Base-by-base conservation (phyloP, 2,888 invertebrate species). In the Ceraclea dissimilis region DNA sequence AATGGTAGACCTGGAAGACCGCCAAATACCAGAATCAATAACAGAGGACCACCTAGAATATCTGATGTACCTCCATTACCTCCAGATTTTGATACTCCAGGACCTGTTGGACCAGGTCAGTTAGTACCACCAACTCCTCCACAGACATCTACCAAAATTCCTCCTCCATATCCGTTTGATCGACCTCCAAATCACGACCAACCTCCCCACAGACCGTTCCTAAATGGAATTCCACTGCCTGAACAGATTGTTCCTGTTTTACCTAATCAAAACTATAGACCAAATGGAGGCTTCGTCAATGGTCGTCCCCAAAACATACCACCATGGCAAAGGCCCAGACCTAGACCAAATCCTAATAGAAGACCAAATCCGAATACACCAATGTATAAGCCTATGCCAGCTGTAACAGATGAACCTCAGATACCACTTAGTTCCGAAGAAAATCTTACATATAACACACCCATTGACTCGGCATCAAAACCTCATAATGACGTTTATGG, bases 41-140 rank as follows among this genome's bases (percentile, higher is more conserved):
- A 94, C 67, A 75, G 94, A 58, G 93, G 93, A 0, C 94, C 93
- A 0, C 93, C 93, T 0, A 80, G 90, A 62, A 88, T 92, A 63
- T 84, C 88, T 0, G 90, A 91, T 64, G 79, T 86, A 0, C 86
- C 87, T 44, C 83, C 84, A 0, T 64, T 88, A 22, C 83, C 83
- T 0, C 79, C 84, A n/a, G 84, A 86, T 58, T 83, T 83, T 61
- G 85, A 86, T 26, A 62, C 57, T 34, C 62, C 62, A 16, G 62
- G 62, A 33, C 60, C 58, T 2, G 58, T 52, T 4, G 58, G 60
- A 64, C 74, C 75, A 31, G 56, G 66, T 68, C 78, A 61, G 63
- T 78, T 58, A 71, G 76, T 62, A 71, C 79, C 16, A 78, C 80
- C 79, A 10, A 70, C 76, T 6, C 71, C 75, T 49, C 66, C 69